These are phyloP conservation scores for Eleginops maclovinus DNA, from an alignment of 2,113 vertebrate species.

Conservation along the genomic window DNA sequence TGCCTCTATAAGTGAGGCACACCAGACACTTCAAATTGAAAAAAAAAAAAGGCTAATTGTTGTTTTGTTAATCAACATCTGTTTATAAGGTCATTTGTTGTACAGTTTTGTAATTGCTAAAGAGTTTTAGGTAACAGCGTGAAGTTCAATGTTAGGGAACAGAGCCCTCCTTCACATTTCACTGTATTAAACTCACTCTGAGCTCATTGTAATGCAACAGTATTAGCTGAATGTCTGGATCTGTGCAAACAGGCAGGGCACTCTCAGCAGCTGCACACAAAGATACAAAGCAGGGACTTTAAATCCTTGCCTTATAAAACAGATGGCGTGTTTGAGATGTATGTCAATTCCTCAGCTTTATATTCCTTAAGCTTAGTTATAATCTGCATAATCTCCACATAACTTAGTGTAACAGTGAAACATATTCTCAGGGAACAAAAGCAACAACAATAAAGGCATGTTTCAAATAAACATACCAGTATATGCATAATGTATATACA, in stretches of 20 bases:
- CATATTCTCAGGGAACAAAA: background rate
- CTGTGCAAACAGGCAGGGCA: background rate
- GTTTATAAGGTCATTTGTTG: background rate
- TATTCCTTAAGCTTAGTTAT: background rate
- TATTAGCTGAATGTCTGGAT: background rate
- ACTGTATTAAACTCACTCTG: constrained; percentile 1
- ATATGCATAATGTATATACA: constrained; percentile 3
- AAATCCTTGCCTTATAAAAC: background rate
- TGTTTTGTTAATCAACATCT: background rate
- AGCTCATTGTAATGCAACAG: background rate
- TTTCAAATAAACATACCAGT: too few relatives aligned
- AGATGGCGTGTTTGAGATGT: background rate
- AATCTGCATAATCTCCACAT: background rate
- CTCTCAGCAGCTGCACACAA: background rate
- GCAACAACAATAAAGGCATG: background rate
- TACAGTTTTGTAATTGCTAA: constrained; percentile 18
- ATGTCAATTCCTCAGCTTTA: background rate
- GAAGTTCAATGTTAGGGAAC: background rate
- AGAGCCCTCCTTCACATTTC: background rate
- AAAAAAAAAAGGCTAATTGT: too few relatives aligned
- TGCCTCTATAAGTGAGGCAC: background rate
- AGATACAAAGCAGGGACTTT: background rate
- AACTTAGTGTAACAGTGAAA: background rate
- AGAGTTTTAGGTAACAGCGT: constrained; percentile 9
- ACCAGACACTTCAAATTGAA: too few relatives aligned